Conservation (phyloP, 2,797 vertebrate genomes). For the Sphaeramia orbicularis region DNA sequence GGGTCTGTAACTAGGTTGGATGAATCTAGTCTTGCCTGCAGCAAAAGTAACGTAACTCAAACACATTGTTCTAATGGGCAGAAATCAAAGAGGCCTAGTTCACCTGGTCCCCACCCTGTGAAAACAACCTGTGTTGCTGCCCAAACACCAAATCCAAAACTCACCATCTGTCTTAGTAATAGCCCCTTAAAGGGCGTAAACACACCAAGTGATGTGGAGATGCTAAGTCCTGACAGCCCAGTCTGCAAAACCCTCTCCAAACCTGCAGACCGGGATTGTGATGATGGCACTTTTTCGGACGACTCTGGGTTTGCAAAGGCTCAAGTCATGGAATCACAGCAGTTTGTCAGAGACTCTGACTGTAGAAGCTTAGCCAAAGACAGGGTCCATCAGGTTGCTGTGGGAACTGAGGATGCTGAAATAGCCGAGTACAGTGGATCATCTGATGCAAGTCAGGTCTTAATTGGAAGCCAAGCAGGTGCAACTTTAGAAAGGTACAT, state of each 20-base stretch:
- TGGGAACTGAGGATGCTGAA: conserved; percentile 57
- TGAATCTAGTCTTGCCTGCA: conserved; percentile 18
- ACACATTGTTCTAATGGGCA: conserved; percentile 64
- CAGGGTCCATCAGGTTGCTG: conserved; percentile 22
- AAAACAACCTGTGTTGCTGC: conserved; percentile 51
- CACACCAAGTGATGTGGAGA: conserved; percentile 73
- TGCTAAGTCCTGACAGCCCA: conserved; percentile 81
- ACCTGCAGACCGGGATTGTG: conserved; percentile 46
- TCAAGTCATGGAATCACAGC: conserved; percentile 34
- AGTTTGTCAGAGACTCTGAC: conserved; percentile 39
- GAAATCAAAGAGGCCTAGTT: conserved; percentile 63
- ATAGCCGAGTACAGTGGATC: conserved; percentile 54
- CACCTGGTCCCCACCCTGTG: conserved; percentile 56
- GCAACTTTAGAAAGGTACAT: conserved; percentile 58
- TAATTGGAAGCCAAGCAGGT: conserved; percentile 62
- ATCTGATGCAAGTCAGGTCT: conserved; percentile 80
- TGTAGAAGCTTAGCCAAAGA: conserved; percentile 53
- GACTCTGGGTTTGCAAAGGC: conserved; percentile 32
- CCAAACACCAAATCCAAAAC: conserved; percentile 50
- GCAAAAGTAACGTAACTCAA: conserved; percentile 26
- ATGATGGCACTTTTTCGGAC: conserved; percentile 19
- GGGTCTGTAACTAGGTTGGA: conserved; percentile 22
- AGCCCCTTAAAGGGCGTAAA: conserved; percentile 51
- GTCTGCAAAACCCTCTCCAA: conserved; percentile 37
- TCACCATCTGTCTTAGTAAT: conserved; percentile 48